A percentile compares a stretch with the other conserved stretches of the same genome.
Evolutionary conservation across 2,888 invertebrate genomes (phyloP).

Genomic region (Rhimphoctona megacephalus): DNA sequence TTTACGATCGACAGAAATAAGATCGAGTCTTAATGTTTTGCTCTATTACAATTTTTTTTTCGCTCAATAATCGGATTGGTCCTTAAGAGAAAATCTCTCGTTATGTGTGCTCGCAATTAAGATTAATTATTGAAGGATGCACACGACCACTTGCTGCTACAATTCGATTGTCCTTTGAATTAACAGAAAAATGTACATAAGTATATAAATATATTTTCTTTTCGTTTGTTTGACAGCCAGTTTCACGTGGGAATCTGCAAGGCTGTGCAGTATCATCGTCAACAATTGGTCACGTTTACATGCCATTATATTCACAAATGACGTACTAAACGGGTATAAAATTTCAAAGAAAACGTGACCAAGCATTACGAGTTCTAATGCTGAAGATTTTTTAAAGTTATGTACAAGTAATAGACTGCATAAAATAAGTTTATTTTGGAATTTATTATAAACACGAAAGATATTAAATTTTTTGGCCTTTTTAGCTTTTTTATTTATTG

Average conservation of each 20-base stretch:
- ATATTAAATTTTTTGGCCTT: not conserved
- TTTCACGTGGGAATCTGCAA: slow-evolving; percentile 59
- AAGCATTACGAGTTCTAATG: slow-evolving; percentile 31
- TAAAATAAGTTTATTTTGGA: not conserved
- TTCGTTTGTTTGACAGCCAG: slow-evolving; percentile 15
- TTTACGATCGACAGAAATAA: slow-evolving; percentile 43
- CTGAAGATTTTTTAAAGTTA: not conserved
- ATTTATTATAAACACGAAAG: not conserved
- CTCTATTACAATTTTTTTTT: slow-evolving; percentile 38
- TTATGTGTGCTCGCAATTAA: slow-evolving; percentile 52
- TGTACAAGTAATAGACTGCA: not conserved
- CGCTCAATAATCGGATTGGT: not conserved
- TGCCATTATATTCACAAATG: slow-evolving; percentile 44
- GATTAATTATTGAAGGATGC: slow-evolving; percentile 59
- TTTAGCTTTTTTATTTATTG: not conserved
- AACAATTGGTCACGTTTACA: slow-evolving; percentile 68
- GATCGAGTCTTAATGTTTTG: slow-evolving; percentile 46
- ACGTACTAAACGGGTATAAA: slow-evolving; percentile 35
- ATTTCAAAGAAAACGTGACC: slow-evolving; percentile 58
- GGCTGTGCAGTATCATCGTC: slow-evolving; percentile 39
- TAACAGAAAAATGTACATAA: slow-evolving; percentile 3
- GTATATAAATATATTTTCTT: slow-evolving; percentile 2
- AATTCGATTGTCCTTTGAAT: slow-evolving; percentile 59
- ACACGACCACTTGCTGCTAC: slow-evolving; percentile 60
- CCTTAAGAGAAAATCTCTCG: slow-evolving; percentile 21